Conservation (phyloP, 2,888 invertebrate species). For the Taenaris catops region DNA sequence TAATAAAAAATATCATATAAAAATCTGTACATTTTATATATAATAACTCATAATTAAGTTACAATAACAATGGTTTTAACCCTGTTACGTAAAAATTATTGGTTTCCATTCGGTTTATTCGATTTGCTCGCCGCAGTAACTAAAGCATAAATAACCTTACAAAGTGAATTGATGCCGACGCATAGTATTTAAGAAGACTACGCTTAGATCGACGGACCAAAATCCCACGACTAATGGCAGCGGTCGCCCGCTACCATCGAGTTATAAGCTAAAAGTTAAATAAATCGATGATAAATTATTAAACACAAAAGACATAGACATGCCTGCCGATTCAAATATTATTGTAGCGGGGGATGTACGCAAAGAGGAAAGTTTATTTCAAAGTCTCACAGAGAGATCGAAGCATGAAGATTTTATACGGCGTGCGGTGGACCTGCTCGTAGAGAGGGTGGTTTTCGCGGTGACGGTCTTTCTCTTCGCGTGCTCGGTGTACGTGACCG, state of each 20-base stretch:
- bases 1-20: no score
- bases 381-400: conserved; percentile 81
- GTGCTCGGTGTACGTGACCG: no score
- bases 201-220: conserved; percentile 50
- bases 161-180: conserved; percentile 56
- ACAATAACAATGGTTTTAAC: no score
- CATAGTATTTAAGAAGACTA: conserved; percentile 70
- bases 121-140: conserved; percentile 22
- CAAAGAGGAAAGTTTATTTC: conserved; percentile 55
- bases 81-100: no score
- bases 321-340: conserved; percentile 71
- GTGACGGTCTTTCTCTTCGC: no score
- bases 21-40: no score
- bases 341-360: conserved; percentile 50
- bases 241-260: conserved; percentile 49
- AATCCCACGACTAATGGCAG: conserved; percentile 48
- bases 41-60: no score
- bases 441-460: conserved; percentile 88
- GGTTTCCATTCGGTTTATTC: no score
- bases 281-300: conserved; percentile 12
- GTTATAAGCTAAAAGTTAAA: background rate
- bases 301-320: conserved; percentile 38
- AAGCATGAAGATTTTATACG: conserved; percentile 87
- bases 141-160: conserved; percentile 52
- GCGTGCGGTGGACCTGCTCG: conserved; percentile 84